A percentile compares a stretch with the other conserved stretches of the same genome.
phyloP scores from a whole-genome alignment of 2,888 invertebrate genomes.

The Caenorhabditis japonica region DNA sequence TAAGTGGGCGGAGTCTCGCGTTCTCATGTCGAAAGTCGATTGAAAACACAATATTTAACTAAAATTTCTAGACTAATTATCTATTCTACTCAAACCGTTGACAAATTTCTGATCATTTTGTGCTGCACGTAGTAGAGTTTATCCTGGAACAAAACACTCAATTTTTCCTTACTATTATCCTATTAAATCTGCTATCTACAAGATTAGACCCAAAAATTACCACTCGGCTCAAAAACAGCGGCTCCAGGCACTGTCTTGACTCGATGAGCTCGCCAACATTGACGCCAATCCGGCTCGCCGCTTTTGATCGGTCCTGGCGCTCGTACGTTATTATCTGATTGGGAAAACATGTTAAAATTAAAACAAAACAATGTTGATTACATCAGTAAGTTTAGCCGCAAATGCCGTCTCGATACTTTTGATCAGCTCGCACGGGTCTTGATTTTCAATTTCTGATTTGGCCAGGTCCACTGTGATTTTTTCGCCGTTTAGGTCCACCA shows the following conservation, averaged over 20 bases:
- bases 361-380: conserved; percentile 6
- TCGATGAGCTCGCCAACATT: conserved; percentile 52
- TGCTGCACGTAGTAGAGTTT: conserved; percentile 35
- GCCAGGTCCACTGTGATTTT: conserved; percentile 48
- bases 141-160: too few species aligned
- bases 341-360: background rate
- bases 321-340: conserved; percentile 46
- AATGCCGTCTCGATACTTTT: conserved; percentile 45
- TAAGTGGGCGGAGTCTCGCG: too few species aligned
- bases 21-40: too few species aligned
- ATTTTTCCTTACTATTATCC: too few species aligned
- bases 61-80: too few species aligned
- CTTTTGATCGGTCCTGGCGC: conserved; percentile 46
- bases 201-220: too few species aligned
- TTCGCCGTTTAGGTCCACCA: conserved; percentile 47
- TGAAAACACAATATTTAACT: too few species aligned
- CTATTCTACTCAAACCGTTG: conserved; percentile 23
- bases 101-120: conserved; percentile 13
- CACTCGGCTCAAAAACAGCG: conserved; percentile 41
- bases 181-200: too few species aligned
- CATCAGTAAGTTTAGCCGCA: conserved; percentile 52
- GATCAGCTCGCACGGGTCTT: conserved; percentile 48
- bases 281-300: conserved; percentile 38
- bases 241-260: conserved; percentile 33
- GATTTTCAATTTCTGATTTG: conserved; percentile 25